phyloP scores from a whole-genome alignment of 2,888 invertebrate genomes.

The Dorcus hopei region DNA sequence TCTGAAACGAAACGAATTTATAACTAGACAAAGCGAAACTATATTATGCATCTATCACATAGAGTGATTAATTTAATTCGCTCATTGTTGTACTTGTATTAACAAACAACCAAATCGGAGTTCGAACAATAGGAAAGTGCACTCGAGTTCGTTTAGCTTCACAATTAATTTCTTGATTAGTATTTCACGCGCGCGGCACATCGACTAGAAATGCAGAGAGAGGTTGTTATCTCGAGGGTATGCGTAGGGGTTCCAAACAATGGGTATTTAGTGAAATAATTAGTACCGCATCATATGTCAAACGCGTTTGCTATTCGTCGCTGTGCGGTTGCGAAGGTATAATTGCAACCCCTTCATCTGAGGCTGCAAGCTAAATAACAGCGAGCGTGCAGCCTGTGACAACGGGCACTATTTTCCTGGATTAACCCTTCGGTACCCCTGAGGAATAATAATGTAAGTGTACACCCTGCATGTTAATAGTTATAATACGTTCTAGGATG shows the following conservation, averaged over 20 bases:
- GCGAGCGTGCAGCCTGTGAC: background rate
- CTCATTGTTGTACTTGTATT: too few species aligned
- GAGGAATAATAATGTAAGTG: background rate
- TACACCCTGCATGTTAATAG: background rate
- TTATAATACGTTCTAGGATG: background rate
- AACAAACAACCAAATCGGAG: too few species aligned
- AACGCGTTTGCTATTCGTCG: background rate
- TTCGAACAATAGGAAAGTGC: too few species aligned
- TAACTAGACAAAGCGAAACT: too few species aligned
- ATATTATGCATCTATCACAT: too few species aligned
- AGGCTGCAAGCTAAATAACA: background rate
- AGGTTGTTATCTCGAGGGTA: background rate
- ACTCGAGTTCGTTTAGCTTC: too few species aligned
- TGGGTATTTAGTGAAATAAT: constrained; percentile 14
- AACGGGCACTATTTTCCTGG: background rate
- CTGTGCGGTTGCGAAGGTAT: background rate
- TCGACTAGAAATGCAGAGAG: background rate
- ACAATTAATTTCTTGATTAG: too few species aligned
- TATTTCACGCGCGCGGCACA: background rate
- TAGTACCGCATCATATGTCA: constrained; percentile 9
- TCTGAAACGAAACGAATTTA: constrained; percentile 57
- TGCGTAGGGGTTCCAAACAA: constrained; percentile 6
- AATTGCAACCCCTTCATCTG: background rate
- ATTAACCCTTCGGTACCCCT: background rate
- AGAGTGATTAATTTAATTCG: too few species aligned